phyloP scores from a whole-genome alignment of 1,140 invertebrate species.

The Asobara japonica region DNA sequence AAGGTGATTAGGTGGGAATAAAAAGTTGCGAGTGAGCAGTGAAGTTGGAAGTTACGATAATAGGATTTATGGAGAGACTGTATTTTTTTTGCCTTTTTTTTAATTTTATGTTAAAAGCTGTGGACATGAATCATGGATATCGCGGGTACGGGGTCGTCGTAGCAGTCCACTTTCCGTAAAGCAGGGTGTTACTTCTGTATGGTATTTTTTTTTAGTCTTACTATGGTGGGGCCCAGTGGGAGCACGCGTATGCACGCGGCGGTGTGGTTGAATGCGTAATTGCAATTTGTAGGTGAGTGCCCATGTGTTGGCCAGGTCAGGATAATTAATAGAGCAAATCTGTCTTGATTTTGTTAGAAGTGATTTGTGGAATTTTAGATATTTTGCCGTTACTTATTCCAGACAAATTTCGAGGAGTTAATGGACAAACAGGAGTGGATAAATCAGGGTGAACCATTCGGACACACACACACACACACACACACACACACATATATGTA shows the following conservation, averaged over 20 bases:
- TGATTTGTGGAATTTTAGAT: background rate
- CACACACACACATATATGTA: too few species aligned
- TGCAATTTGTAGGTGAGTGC: background rate
- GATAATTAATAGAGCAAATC: constrained; percentile 4
- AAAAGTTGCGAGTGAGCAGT: background rate
- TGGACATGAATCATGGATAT: background rate
- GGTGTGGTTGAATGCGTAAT: background rate
- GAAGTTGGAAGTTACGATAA: background rate
- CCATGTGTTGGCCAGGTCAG: background rate
- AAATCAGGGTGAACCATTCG: too few species aligned
- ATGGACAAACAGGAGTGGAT: too few species aligned
- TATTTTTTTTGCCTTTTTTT: too few species aligned
- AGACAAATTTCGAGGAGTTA: too few species aligned
- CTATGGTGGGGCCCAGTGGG: background rate
- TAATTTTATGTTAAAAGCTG: too few species aligned
- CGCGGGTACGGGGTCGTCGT: constrained; percentile 1
- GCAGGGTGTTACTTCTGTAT: constrained; percentile 1
- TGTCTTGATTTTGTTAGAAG: too few species aligned
- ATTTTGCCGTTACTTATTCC: too few species aligned
- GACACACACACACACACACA: too few species aligned
- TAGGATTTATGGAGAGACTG: background rate
- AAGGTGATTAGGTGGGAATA: background rate
- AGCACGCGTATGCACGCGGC: background rate
- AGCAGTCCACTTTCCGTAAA: background rate
- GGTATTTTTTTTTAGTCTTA: background rate